Conservation (phyloP, 2,797 vertebrate species). For the Erpetoichthys calabaricus region DNA sequence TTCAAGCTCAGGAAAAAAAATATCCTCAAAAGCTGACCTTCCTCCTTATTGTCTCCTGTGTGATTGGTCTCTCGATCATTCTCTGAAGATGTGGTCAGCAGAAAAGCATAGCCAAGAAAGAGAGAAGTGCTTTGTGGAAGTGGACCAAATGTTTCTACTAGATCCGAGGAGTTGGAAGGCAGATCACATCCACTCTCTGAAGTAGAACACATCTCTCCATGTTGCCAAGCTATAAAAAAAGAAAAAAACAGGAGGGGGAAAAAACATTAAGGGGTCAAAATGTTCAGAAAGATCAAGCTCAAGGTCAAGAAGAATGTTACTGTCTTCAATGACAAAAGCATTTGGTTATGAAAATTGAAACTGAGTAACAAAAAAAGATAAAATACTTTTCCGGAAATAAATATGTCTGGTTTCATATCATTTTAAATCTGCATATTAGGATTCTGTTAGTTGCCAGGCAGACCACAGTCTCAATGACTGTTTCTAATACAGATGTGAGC, state of each 20-base stretch:
- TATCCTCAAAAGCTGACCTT: slow-evolving; percentile 43
- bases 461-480: no score
- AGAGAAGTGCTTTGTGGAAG: slow-evolving; percentile 73
- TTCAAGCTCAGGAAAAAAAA: no score
- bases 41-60: slow-evolving; percentile 59
- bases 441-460: no score
- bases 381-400: no score
- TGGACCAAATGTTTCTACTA: slow-evolving; percentile 61
- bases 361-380: no score
- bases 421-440: no score
- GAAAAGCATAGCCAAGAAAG: slow-evolving; percentile 89
- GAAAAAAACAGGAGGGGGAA: slow-evolving; percentile 1
- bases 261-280: not conserved
- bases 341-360: no score
- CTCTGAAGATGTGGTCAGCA: slow-evolving; percentile 78
- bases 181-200: slow-evolving; percentile 57
- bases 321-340: no score
- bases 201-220: slow-evolving; percentile 44
- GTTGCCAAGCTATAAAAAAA: slow-evolving; percentile 25
- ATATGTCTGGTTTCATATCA: no score
- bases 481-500: no score
- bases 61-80: slow-evolving; percentile 57
- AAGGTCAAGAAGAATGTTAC: no score
- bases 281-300: no score
- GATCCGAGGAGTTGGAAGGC: slow-evolving; percentile 31